phyloP scores from a whole-genome alignment of 2,113 vertebrate genomes.

The Donacobius atricapilla region DNA sequence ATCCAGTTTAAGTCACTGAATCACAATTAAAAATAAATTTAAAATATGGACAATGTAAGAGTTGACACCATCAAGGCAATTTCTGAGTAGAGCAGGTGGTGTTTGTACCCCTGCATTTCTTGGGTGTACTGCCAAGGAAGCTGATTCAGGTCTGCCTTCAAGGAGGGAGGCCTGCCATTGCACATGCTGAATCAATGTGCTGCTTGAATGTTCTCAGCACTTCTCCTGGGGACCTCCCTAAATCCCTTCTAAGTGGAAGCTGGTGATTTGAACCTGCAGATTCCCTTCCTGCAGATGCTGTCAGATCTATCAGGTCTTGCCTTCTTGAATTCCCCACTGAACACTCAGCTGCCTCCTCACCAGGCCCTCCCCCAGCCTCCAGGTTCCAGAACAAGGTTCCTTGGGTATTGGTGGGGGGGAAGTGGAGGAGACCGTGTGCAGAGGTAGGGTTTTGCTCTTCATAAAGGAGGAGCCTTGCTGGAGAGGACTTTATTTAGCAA shows the following conservation, averaged over 20 bases:
- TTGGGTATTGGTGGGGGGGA: accelerated
- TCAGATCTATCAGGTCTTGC: not conserved
- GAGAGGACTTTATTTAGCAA: not conserved
- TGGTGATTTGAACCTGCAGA: not conserved
- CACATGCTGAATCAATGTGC: not conserved
- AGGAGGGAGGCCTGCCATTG: not conserved
- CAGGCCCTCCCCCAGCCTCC: not conserved
- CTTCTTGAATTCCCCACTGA: not conserved
- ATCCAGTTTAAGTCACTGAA: not conserved
- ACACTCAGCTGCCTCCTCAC: not conserved
- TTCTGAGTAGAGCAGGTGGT: not conserved
- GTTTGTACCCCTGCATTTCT: not conserved
- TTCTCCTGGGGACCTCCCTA: not conserved
- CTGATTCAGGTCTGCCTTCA: not conserved
- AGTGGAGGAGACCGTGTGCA: not conserved
- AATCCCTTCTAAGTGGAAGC: not conserved
- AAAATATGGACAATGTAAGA: not conserved
- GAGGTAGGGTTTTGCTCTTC: not conserved
- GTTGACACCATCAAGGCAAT: not conserved
- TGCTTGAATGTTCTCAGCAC: not conserved
- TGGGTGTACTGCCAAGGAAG: not conserved
- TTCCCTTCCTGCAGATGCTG: not conserved
- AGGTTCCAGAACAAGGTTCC: not conserved
- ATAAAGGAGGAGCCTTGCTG: not conserved
- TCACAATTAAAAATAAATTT: not conserved